phyloP scores from a whole-genome alignment of 2,797 vertebrate species.

The Epinephelus coioides region DNA sequence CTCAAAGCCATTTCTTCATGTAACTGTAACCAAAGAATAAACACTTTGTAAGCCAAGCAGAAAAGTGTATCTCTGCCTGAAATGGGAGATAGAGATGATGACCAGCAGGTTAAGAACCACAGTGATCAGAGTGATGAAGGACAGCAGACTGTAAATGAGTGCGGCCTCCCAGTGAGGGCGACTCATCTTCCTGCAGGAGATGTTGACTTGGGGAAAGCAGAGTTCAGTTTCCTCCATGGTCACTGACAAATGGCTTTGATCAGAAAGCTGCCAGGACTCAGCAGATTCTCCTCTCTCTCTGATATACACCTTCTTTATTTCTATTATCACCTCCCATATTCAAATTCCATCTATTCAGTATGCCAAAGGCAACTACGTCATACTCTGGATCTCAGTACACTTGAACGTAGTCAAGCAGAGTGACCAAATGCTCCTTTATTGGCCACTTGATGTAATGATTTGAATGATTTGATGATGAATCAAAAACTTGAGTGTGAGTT shows the following conservation, averaged over 20 bases:
- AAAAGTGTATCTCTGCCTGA: no score
- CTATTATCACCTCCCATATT: no score
- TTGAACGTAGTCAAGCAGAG: no score
- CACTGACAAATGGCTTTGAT: not conserved
- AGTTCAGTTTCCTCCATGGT: not conserved
- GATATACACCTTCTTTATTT: not conserved
- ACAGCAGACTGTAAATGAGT: conserved; percentile 30
- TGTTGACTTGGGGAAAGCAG: conserved; percentile 23
- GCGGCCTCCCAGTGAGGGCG: not conserved
- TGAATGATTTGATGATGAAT: no score
- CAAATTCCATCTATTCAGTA: not conserved
- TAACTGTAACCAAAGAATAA: no score
- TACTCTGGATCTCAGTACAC: not conserved
- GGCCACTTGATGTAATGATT: no score
- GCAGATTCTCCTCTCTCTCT: not conserved
- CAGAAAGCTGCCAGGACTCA: not conserved
- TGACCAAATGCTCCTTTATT: no score
- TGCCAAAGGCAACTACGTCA: not conserved
- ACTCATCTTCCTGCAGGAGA: conserved; percentile 21
- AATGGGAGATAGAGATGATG: not conserved
- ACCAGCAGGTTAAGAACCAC: conserved; percentile 76
- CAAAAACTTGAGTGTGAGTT: no score
- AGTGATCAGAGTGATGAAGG: conserved; percentile 59
- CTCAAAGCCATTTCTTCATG: no score
- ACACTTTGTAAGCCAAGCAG: no score